Evolutionary conservation across 1,140 invertebrate genomes (phyloP), one percentile per base, ranked within the genome.

Genomic region (Gonatopus flavifemur): DNA sequence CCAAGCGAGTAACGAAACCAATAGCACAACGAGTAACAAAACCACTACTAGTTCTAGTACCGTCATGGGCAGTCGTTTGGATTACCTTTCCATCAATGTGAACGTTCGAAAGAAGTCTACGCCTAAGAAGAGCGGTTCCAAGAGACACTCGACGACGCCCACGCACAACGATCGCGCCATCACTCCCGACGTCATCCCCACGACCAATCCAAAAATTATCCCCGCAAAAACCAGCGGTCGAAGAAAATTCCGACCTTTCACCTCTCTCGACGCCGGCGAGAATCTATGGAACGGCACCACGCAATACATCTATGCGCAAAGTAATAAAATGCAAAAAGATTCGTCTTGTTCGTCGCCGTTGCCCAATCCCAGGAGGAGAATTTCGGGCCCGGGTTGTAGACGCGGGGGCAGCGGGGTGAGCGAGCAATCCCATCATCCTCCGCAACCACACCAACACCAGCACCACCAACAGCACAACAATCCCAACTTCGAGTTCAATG

Each of bases 281-380:
- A n/a, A 57, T 4, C 77, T 81, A 38, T 86, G 86, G 82, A 88
- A 88, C 57, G 86, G 86, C 6, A 80, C 81, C 7, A 83, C 85
- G 0, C 67, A 85, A 46, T 81, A 87, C 42, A 84, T 86, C 56
- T 88, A 82, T 44, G 53, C 77, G 9, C n/a, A n/a, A n/a, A n/a
- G n/a, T n/a, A 67, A 62, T 52, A 68, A 84, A 81, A 70, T 78
- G 78, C n/a, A n/a, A n/a, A 59, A 82, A 16, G 79, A 81, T 30
- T 80, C 80, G n/a, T n/a, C n/a, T n/a, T n/a, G n/a, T n/a, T n/a
- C n/a, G n/a, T n/a, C n/a, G n/a, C n/a, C n/a, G n/a, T n/a, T n/a
- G 0, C 80, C 82, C 0, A 81, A 57, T 72, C 21, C 77, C 74
- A 80, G 76, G 57, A 78, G 71, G 25, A 78, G n/a, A n/a, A n/a